Percentiles rank a stretch among this genome's conserved stretches.
phyloP scores from a whole-genome alignment of 2,797 vertebrate genomes.

The Lacerta viridis region DNA sequence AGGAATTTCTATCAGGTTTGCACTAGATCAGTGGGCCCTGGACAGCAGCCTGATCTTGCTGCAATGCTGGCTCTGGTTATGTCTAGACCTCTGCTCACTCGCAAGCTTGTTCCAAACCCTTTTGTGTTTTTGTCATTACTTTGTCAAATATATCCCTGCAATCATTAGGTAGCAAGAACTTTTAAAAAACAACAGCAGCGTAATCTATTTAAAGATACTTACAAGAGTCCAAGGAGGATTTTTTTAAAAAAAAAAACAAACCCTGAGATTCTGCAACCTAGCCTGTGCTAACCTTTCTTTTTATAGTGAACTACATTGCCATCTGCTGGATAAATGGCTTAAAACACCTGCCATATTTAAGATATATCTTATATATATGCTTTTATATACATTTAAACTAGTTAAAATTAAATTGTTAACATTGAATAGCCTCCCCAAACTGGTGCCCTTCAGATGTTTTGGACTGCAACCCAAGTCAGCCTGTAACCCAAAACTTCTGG shows the following conservation, averaged over 20 bases:
- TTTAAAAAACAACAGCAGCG: neutral
- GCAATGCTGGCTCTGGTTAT: neutral
- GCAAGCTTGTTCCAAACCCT: neutral
- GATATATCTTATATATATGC: too few relatives aligned
- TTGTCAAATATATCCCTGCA: neutral
- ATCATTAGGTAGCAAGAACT: neutral
- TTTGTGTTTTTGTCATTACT: neutral
- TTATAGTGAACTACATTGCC: constrained; percentile 4
- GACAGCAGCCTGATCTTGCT: neutral
- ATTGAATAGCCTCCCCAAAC: too few relatives aligned
- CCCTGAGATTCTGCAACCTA: neutral
- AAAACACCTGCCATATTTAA: neutral
- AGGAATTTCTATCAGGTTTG: neutral
- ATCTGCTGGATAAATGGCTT: constrained; percentile 30
- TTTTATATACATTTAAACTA: neutral
- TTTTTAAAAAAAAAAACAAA: too few relatives aligned
- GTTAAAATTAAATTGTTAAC: neutral
- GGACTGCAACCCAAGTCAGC: too few relatives aligned
- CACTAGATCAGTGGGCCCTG: neutral
- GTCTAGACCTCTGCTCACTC: neutral
- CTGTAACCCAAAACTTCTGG: too few relatives aligned
- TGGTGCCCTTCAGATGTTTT: too few relatives aligned
- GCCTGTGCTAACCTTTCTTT: neutral
- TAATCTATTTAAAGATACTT: neutral
- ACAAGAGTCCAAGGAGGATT: neutral